Conservation (phyloP, 2,888 invertebrate species). For the Rotaria sp. region DNA sequence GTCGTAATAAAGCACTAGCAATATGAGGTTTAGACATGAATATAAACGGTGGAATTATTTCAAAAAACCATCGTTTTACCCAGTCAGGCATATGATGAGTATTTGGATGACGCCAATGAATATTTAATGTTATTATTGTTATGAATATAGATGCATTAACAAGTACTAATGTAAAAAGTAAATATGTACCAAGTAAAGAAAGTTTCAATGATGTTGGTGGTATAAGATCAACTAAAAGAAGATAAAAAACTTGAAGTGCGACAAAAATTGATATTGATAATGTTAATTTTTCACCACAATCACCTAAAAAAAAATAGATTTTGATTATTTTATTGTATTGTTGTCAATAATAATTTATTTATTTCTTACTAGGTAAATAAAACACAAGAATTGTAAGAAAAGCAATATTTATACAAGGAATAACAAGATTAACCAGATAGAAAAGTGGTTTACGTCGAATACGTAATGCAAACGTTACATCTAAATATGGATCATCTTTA, state of each 20-base stretch:
- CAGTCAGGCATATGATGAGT: slow-evolving; percentile 95
- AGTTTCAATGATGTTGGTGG: slow-evolving; percentile 85
- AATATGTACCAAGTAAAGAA: slow-evolving; percentile 65
- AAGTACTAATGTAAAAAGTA: slow-evolving; percentile 95
- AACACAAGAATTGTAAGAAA: slow-evolving; percentile 42
- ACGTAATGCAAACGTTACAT: slow-evolving; percentile 37
- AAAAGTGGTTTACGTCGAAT: slow-evolving; percentile 41
- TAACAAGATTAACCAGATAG: slow-evolving; percentile 42
- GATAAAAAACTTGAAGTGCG: slow-evolving; percentile 95
- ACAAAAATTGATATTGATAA: slow-evolving; percentile 96
- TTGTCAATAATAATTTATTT: neutral
- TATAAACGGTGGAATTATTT: slow-evolving; percentile 79
- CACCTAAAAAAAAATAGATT: neutral
- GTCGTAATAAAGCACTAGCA: neutral
- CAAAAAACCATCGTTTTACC: slow-evolving; percentile 87
- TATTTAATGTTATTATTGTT: slow-evolving; percentile 89
- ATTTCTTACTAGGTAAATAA: slow-evolving; percentile 57
- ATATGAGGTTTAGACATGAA: slow-evolving; percentile 62
- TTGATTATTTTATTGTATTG: neutral
- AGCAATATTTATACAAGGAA: slow-evolving; percentile 42
- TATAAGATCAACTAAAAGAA: slow-evolving; percentile 87
- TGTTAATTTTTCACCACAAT: slow-evolving; percentile 53
- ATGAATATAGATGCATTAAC: slow-evolving; percentile 89
- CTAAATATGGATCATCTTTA: slow-evolving; percentile 58
- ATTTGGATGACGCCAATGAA: slow-evolving; percentile 92